Base-by-base conservation (phyloP, 2,888 invertebrate species). In the Cryptosula pallasiana region DNA sequence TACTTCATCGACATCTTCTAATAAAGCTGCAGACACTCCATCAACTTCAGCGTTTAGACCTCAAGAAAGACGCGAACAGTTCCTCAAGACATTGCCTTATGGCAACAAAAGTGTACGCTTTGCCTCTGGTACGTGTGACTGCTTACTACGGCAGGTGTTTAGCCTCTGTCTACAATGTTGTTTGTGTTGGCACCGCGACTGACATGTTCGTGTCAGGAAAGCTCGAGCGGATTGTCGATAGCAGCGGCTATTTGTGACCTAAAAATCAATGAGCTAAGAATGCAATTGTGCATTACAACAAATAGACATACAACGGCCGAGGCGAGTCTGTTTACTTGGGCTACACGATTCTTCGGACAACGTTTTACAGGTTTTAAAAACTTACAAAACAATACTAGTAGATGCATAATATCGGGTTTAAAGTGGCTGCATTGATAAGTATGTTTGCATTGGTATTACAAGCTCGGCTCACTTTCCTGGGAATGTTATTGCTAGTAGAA, bases 341-440 rank as follows among this genome's bases (percentile, higher is more conserved):
- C 29, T 63, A 27, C 32, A 13, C 20, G 32, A 32, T n/a, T 27
- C 13, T 20, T 20, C 45, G 9, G 20, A 45, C 45, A 29, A 5
- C 13, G 27, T 63, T 63, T 63, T 63, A 63, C 27, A 63, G 34
- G 27, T 63, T 63, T 63, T 20, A 63, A 63, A 63, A 63, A 63
- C 63, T 63, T 32, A 16, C 29, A 9, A 27, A 5, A 63, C 63
- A 63, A 63, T 29, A n/a, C 27, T 32, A 9, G 32, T 9, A 63
- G 63, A 9, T 25, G 63, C 13, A n/a, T 13, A 32, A 63, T 63
- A 63, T 63, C 27, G 32, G 32, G 63, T 32, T 25, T 32, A 25
- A 63, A 63, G 63, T 63, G 32, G 27, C 5, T 5, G 63, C 32
- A 63, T 63, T 63, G 63, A 63, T 63, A 63, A 63, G 63, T 63